Base-by-base conservation (phyloP, 2,797 vertebrate species). In the Malacoraja senta region DNA sequence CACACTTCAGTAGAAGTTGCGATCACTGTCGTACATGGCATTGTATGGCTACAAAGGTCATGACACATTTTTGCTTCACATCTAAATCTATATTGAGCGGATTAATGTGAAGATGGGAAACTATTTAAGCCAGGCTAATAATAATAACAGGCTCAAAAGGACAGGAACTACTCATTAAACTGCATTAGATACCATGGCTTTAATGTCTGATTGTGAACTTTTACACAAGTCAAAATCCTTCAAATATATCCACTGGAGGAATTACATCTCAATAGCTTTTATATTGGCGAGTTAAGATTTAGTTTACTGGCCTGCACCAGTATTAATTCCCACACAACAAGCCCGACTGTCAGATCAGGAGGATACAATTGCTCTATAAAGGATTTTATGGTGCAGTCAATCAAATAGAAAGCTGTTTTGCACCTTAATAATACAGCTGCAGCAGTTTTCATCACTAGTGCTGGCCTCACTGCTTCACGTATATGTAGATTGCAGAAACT, bases 271-370 rank as follows among this genome's bases (percentile, higher is more conserved):
- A 35, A 68, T 61, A 84, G 81, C 81, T 68, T 86, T 88, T 88
- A 35, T 88, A 88, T 63, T 35, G 84, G 84, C 21, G 61, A 35
- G 84, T 88, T 88, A 88, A 88, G 84, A 68, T 88, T 68, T 68
- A 88, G 84, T 88, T 88, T 88, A 88, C 84, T 68, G 63, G 19
- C n/a, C n/a, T 24, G 17, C n/a, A 24, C 61, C 63, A 35, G 84
- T 88, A 68, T 63, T 88, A 88, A 88, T 68, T 88, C 68, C 63
- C n/a, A 88, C 84, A 88, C 84, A 88, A 88, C 84, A 88, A 88
- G n/a, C 84, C 35, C 68, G 84, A 65, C 84, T 68, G 84, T 65
- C 84, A 68, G 84, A 35, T 68, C 63, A 88, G n/a, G n/a, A 65
- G n/a, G 29, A 68, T 65, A 88, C 84, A 88, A 88, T 68, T n/a